Evolutionary conservation across 1,140 invertebrate genomes (phyloP), one percentile per base, ranked within the genome.

Genomic region (Holotrichia oblita): DNA sequence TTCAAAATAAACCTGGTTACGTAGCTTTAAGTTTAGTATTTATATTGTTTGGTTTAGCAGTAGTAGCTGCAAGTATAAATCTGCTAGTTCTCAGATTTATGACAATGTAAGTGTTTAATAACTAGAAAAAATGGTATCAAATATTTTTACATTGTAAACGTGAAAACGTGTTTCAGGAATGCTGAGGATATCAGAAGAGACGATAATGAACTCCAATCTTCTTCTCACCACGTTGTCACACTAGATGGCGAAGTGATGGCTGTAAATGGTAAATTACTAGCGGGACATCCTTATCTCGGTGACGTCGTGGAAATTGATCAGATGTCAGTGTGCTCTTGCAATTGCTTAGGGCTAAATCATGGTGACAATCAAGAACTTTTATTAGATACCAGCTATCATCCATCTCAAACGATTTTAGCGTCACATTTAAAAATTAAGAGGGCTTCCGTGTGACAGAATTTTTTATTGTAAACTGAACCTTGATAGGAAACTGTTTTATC

Each of bases 21-120:
- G 98, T 99, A 9, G 95, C 96, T 0, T 91, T 99, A 59, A 97
- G 96, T 86, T 90, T 99, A 48, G 95, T 99, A 0, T 99, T 99
- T 87, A 99, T 99, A 73, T 89, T 99, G 0, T 99, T 99, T 83
- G 98, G 98, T 0, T 89, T 99, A 69, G 98, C 98, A 0, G 97
- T 99, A 0, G 97, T 99, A 4, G 98, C 98, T 75, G 98, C 99
- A 14, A 98, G 96, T 81, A 99, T 99, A 83, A 99, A 99, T 89
- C 91, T 99, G 61, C 89, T 99, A 0, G 98, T 99, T 0, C 91
- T 99, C 0, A 91, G 98, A 40, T 99, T 99, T 88, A 96, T 99
- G 93, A 99, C 98, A 2, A 98, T 99, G 96, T 94, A 88, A 91
- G 90, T 89, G 14, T 55, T 6, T 2, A 55, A n/a, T 17, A 55